Conservation (phyloP, 2,113 vertebrate species). For the Chlamydotis undulata region DNA sequence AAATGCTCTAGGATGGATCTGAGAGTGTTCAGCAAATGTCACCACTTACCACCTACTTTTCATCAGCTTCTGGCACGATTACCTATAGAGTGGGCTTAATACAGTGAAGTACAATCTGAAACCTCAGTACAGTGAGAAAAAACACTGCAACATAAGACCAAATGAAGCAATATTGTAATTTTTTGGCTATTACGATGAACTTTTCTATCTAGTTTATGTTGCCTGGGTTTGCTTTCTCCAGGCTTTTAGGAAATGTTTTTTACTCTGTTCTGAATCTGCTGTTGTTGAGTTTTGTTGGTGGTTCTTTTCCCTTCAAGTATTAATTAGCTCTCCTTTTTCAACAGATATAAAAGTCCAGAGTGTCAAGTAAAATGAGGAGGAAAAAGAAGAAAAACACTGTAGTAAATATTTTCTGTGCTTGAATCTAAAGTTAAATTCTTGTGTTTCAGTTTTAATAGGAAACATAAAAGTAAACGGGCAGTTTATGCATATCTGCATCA, state of each 20-base stretch:
- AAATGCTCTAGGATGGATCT: neutral
- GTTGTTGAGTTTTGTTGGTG: neutral
- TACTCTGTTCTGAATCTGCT: neutral
- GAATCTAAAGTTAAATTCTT: neutral
- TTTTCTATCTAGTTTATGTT: neutral
- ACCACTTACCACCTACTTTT: neutral
- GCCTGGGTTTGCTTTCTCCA: conserved; percentile 26
- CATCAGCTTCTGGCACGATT: neutral
- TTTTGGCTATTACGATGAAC: neutral
- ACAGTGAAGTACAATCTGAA: conserved; percentile 4
- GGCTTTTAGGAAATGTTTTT: neutral
- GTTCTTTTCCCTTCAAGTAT: neutral
- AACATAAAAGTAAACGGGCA: neutral
- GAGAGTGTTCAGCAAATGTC: neutral
- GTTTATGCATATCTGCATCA: neutral
- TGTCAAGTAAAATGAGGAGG: neutral
- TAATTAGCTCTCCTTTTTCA: neutral
- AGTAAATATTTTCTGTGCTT: neutral
- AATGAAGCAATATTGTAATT: conserved; percentile 8
- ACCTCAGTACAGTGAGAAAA: neutral
- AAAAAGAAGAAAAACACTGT: neutral
- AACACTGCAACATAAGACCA: neutral
- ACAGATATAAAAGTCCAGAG: neutral
- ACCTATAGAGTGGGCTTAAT: neutral
- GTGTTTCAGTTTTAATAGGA: neutral